Conservation (phyloP, 2,113 vertebrate species). For the Eretmochelys imbricata region DNA sequence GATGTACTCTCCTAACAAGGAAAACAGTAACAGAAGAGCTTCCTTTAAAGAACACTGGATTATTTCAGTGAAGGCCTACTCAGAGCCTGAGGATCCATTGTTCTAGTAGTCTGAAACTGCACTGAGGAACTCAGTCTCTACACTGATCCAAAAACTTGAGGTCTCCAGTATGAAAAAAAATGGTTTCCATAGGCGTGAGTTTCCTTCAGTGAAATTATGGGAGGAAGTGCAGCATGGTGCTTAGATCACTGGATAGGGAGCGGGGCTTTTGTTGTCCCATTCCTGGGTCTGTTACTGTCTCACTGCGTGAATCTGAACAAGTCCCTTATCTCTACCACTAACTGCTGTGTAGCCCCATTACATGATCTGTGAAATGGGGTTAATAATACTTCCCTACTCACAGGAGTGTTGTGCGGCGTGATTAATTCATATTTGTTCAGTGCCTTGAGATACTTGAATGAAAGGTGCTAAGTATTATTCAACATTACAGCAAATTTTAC, state of each 20-base stretch:
- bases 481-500: accelerated
- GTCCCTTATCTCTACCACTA: background rate
- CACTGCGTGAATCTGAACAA: background rate
- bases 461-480: background rate
- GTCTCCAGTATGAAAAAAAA: background rate
- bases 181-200: background rate
- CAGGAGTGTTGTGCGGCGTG: background rate
- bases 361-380: background rate
- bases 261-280: background rate
- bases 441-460: background rate
- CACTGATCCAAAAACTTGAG: background rate
- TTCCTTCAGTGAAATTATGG: accelerated
- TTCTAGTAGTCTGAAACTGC: background rate
- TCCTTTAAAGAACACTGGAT: background rate
- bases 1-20: background rate
- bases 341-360: background rate
- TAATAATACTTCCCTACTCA: background rate
- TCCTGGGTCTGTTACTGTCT: background rate
- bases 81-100: background rate
- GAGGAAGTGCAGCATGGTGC: accelerated
- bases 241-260: accelerated
- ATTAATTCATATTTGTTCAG: background rate
- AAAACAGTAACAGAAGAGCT: background rate
- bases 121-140: background rate
- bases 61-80: background rate